A percentile compares a stretch with the other conserved stretches of the same genome.
Evolutionary conservation across 2,797 vertebrate genomes (phyloP).

Genomic region (Dromococcyx pavoninus): DNA sequence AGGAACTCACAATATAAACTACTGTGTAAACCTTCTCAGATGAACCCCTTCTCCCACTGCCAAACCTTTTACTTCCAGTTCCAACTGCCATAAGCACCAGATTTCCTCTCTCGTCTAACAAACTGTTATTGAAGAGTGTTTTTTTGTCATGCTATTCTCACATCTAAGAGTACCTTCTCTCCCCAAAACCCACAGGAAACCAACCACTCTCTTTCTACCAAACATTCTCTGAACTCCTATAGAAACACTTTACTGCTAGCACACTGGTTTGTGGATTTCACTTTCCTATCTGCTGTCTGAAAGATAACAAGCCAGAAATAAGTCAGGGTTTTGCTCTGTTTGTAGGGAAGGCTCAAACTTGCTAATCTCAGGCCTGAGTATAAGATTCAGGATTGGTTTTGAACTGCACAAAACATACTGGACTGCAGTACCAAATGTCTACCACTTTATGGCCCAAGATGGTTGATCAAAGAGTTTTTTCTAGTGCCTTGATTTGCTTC

Average conservation of each 20-base stretch:
- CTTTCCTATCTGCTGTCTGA: not conserved
- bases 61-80: not conserved
- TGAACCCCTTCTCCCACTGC: not conserved
- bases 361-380: not conserved
- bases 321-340: not conserved
- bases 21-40: not conserved
- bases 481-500: not conserved
- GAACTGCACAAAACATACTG: not conserved
- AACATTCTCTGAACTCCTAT: not conserved
- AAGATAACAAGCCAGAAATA: not conserved
- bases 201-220: not conserved
- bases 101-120: not conserved
- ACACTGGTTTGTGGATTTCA: not conserved
- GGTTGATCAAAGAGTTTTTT: accelerated
- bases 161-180: not conserved
- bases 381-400: not conserved
- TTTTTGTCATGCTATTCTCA: not conserved
- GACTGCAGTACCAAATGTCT: not conserved
- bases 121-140: not conserved
- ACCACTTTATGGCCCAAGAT: not conserved
- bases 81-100: not conserved
- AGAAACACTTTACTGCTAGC: not conserved
- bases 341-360: not conserved
- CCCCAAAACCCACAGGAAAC: not conserved
- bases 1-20: not conserved